Evolutionary conservation across 2,113 vertebrate genomes (phyloP).

Genomic region (Danio rerio): DNA sequence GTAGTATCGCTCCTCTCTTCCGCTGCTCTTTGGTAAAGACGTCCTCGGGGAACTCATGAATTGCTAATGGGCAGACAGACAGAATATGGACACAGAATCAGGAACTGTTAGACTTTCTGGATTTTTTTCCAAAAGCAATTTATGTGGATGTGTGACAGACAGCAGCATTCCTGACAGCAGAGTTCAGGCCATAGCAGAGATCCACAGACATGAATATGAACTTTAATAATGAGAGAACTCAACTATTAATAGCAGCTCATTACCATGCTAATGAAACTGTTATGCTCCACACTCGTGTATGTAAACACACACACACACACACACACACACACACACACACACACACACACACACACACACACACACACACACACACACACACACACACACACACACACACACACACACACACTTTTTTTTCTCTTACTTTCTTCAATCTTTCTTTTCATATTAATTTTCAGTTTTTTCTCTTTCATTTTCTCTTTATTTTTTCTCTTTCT

Average conservation of each 20-base stretch:
- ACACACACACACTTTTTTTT: no score
- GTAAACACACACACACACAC: constrained; percentile 21
- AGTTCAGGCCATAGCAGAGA: no score
- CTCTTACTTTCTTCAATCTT: no score
- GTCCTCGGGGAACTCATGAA: constrained; percentile 81
- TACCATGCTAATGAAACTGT: constrained; percentile 62
- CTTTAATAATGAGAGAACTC: constrained; percentile 54
- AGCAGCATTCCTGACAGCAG: neutral
- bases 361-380: neutral
- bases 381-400: neutral
- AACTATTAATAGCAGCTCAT: constrained; percentile 69
- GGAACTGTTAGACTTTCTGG: neutral
- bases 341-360: no score
- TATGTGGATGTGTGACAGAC: neutral
- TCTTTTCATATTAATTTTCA: no score
- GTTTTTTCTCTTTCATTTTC: no score
- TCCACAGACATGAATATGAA: constrained; percentile 43
- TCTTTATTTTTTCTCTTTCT: no score
- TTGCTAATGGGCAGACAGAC: constrained; percentile 63
- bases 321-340: no score
- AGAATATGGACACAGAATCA: neutral
- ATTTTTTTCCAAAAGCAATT: neutral
- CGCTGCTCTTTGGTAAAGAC: constrained; percentile 79
- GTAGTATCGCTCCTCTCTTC: constrained; percentile 73
- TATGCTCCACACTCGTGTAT: constrained; percentile 39